These are phyloP conservation scores for Spheniscus mendiculus DNA, from an alignment of 2,113 vertebrate species.

Conservation along the genomic window DNA sequence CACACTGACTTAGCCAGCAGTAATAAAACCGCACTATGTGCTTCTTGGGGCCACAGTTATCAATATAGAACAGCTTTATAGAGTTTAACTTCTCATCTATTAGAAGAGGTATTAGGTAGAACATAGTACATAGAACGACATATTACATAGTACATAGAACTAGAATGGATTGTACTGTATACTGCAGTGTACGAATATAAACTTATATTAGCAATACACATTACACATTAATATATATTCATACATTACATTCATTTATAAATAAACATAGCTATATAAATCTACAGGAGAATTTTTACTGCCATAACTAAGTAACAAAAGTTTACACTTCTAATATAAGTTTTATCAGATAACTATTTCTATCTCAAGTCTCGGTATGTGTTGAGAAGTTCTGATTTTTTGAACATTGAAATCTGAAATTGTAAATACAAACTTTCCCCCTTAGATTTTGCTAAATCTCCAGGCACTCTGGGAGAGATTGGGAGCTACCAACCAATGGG, in stretches of 20 bases:
- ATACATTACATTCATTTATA: not conserved
- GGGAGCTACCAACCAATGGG: too few relatives aligned
- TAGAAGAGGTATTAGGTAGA: not conserved
- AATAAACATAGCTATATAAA: not conserved
- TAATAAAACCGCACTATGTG: accelerated
- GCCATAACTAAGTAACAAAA: not conserved
- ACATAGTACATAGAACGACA: not conserved
- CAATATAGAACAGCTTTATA: accelerated
- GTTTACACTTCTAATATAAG: not conserved
- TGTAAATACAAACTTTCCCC: too few relatives aligned
- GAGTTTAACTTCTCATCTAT: accelerated
- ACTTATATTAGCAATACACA: not conserved
- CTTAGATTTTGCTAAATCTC: not conserved
- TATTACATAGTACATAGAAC: not conserved
- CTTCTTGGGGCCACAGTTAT: not conserved
- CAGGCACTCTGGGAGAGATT: not conserved
- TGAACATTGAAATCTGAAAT: not conserved
- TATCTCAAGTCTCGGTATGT: not conserved
- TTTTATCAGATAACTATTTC: not conserved
- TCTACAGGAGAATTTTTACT: not conserved
- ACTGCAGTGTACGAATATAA: too few relatives aligned
- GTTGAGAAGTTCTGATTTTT: not conserved
- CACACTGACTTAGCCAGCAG: not conserved
- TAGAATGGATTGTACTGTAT: not conserved
- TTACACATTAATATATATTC: not conserved